Base-by-base conservation (phyloP, 2,113 vertebrate species). In the Cheirogaleus medius region DNA sequence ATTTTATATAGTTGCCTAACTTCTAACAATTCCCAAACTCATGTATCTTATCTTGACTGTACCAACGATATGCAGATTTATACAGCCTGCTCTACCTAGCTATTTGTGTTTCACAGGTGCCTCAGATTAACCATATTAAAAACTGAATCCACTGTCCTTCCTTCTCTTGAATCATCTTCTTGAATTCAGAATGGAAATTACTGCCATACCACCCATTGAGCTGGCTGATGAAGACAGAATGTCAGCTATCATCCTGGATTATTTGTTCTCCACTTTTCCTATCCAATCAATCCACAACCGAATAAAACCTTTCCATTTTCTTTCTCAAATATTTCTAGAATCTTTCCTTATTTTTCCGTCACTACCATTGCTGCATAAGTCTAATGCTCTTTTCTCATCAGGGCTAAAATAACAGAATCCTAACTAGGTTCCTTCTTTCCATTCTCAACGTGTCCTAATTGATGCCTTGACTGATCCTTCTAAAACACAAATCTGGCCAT, bases 301-400 rank as follows among this genome's bases (percentile, higher is more conserved):
- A 47, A 6, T 64, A 10, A n/a, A 18, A 69, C 8, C 47, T 60
- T 92, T 87, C 37, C 27, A 47, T 89, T 90, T 90, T 39, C 42
- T 37, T 27, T 94, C 20, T 93, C 49, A 92, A 78, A 66, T 92
- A 77, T 93, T 93, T 94, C 18, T 18, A 60, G n/a, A 82, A 42
- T 78, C 25, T 87, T n/a, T 87, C 21, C 18, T 64, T 71, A 39
- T 39, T 68, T 96, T 95, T 85, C 25, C 9, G 44, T 63, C 42
- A 84, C 60, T 60, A 23, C 34, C 68, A 39, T 54, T 63, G 47
- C 20, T 60, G 27, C 39, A 49, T 15, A 20, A 2, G 29, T 87
- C 1, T 39, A 76, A 82, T 17, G 1, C 13, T 82, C 25, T 93
- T 87, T 93, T 63, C 21, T 37, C 39, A 64, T 25, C 4, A 77